Evolutionary conservation across 2,888 invertebrate species (phyloP).

Genomic region (Eremobia ochroleuca): DNA sequence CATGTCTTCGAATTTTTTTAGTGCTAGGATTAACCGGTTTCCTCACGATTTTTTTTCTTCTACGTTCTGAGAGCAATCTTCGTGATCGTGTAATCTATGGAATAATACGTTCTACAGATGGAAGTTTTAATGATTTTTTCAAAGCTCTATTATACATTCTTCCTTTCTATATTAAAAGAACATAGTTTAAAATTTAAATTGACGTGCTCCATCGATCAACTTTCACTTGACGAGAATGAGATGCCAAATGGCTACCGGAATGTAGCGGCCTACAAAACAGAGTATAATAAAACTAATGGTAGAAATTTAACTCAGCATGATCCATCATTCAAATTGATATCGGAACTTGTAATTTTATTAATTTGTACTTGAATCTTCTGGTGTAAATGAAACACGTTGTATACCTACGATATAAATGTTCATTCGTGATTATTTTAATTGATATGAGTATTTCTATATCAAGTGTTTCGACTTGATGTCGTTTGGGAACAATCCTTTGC

Average conservation of each 20-base stretch:
- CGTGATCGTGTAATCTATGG: neutral
- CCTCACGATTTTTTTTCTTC: neutral
- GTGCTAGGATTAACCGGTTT: neutral
- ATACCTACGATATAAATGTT: neutral
- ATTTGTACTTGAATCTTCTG: constrained; percentile 40
- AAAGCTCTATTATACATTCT: constrained; percentile 8
- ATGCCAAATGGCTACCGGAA: constrained; percentile 75
- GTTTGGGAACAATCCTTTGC: neutral
- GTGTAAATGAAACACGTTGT: constrained; percentile 41
- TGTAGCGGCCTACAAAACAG: constrained; percentile 74
- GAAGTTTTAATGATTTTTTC: constrained; percentile 9
- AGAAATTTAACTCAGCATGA: constrained; percentile 63
- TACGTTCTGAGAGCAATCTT: neutral
- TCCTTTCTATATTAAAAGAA: constrained; percentile 45
- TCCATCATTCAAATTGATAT: constrained; percentile 67
- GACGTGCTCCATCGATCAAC: constrained; percentile 76
- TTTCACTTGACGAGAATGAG: constrained; percentile 76
- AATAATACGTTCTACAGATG: neutral
- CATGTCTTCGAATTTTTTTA: neutral
- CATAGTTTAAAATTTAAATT: constrained; percentile 64
- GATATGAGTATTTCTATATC: neutral
- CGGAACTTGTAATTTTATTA: constrained; percentile 52
- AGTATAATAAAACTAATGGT: constrained; percentile 67
- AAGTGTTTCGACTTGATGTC: neutral
- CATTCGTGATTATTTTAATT: constrained; percentile 13